Evolutionary conservation across 2,888 invertebrate genomes (phyloP).

Genomic region (Tipula lateralis): DNA sequence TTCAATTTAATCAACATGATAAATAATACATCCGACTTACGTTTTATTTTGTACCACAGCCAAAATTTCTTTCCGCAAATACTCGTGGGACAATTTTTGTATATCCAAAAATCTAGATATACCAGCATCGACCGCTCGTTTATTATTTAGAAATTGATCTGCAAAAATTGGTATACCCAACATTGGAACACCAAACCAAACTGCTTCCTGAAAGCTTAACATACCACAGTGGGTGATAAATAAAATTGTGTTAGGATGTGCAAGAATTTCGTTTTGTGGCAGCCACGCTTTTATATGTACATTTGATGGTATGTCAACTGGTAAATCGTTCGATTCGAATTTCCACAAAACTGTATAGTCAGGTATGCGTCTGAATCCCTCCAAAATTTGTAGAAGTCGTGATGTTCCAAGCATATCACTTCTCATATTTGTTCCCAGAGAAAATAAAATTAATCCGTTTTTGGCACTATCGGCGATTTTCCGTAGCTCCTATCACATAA

Average conservation of each 20-base stretch:
- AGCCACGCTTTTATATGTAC: constrained; percentile 50
- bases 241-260: constrained; percentile 39
- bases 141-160: constrained; percentile 38
- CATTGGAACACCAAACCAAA: constrained; percentile 42
- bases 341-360: constrained; percentile 47
- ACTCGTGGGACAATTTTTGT: neutral
- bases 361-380: constrained; percentile 39
- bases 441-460: constrained; percentile 44
- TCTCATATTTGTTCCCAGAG: constrained; percentile 42
- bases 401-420: constrained; percentile 34
- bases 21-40: neutral
- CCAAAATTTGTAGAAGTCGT: constrained; percentile 37
- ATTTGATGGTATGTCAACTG: constrained; percentile 45
- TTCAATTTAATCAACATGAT: constrained; percentile 2
- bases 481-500: constrained; percentile 15
- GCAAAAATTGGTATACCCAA: constrained; percentile 41
- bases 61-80: neutral
- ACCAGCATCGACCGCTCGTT: neutral
- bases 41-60: neutral
- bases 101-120: neutral
- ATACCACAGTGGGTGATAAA: constrained; percentile 44
- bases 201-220: constrained; percentile 42
- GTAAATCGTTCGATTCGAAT: constrained; percentile 37
- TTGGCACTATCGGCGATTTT: constrained; percentile 32
- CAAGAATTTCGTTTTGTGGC: constrained; percentile 51